A percentile compares a stretch with the other conserved stretches of the same genome.
These are phyloP conservation scores for Ooceraea biroi DNA, from an alignment of 1,140 invertebrate species.

Conservation along the genomic window DNA sequence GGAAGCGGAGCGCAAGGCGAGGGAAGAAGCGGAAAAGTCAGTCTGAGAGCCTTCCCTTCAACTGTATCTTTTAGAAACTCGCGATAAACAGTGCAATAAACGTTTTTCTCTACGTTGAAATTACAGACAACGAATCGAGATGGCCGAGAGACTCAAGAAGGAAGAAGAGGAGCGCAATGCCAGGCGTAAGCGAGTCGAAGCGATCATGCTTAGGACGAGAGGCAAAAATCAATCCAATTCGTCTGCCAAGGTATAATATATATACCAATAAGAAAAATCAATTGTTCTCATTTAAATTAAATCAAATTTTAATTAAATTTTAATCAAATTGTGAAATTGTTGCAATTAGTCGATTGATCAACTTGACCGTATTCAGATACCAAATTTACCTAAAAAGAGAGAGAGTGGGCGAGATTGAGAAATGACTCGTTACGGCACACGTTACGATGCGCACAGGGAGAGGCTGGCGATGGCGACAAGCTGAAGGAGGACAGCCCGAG, in stretches of 20 bases:
- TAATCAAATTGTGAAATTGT: not conserved
- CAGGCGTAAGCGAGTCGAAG: constrained; percentile 92
- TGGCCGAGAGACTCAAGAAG: constrained; percentile 91
- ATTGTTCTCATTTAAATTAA: no score
- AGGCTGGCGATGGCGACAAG: constrained; percentile 82
- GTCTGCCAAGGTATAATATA: constrained; percentile 81
- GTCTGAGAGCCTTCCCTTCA: not conserved
- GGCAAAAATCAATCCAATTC: constrained; percentile 88
- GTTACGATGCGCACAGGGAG: constrained; percentile 76
- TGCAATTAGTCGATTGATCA: not conserved
- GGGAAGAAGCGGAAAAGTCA: constrained; percentile 91
- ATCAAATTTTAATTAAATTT: no score
- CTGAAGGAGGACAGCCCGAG: constrained; percentile 83
- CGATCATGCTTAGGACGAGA: constrained; percentile 93
- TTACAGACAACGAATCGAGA: constrained; percentile 90
- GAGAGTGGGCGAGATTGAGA: not conserved
- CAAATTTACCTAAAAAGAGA: no score
- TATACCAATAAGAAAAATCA: not conserved
- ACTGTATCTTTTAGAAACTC: not conserved
- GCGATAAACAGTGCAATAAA: not conserved
- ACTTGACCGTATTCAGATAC: no score
- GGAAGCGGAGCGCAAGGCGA: constrained; percentile 91
- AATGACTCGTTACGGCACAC: not conserved
- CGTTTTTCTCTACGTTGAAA: constrained; percentile 24
- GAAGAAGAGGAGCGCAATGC: constrained; percentile 93